These are phyloP conservation scores for Allobates femoralis DNA, from an alignment of 2,797 vertebrate species.

Conservation along the genomic window DNA sequence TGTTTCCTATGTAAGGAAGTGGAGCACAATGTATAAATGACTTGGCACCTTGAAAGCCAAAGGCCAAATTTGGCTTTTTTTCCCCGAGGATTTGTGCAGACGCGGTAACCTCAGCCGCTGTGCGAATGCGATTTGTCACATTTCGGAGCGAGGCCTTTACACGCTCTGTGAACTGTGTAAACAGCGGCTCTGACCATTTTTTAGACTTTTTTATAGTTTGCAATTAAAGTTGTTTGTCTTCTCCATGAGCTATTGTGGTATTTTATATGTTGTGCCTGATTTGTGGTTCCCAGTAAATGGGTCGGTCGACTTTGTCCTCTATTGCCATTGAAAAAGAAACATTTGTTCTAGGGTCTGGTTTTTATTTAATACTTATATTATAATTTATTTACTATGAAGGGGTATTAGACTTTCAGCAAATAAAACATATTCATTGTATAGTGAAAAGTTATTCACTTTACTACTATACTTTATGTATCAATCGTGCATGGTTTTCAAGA, in stretches of 20 bases:
- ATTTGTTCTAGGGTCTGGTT: background rate
- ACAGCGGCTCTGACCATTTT: constrained; percentile 38
- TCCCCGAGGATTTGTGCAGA: constrained; percentile 53
- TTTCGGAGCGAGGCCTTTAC: constrained; percentile 53
- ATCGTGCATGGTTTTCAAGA: background rate
- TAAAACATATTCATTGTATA: background rate
- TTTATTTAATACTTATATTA: constrained; percentile 24
- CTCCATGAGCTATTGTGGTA: constrained; percentile 13
- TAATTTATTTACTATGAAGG: background rate
- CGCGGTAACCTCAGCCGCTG: constrained; percentile 45
- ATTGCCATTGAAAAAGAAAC: background rate
- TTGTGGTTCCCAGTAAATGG: constrained; percentile 31
- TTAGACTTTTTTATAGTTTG: constrained; percentile 41
- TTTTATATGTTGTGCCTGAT: constrained; percentile 32
- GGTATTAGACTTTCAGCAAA: background rate
- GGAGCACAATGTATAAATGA: constrained; percentile 63
- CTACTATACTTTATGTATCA: background rate
- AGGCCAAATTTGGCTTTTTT: constrained; percentile 53
- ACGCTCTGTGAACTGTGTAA: constrained; percentile 61
- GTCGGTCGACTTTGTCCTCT: background rate
- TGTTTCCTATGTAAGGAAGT: constrained; percentile 64
- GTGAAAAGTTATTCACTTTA: background rate
- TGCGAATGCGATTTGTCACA: constrained; percentile 56
- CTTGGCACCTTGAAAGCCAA: constrained; percentile 62
- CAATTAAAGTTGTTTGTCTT: constrained; percentile 47